A percentile compares a stretch with the other conserved stretches of the same genome.
Conservation (phyloP, 2,888 invertebrate species). For the Thymelicus sylvestris region DNA sequence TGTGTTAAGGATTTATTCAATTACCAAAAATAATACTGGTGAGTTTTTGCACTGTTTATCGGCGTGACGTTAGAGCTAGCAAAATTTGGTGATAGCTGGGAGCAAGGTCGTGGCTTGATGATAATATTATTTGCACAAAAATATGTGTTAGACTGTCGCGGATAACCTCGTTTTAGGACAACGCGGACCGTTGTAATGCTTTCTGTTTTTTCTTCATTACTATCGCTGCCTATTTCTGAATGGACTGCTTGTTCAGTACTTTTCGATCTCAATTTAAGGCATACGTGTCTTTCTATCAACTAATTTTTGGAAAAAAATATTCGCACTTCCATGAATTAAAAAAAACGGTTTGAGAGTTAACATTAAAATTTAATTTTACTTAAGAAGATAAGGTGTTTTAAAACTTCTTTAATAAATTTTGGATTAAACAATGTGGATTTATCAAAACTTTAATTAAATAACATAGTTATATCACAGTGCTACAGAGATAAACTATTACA, state of each 20-base stretch:
- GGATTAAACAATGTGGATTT: no score
- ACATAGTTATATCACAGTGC: background rate
- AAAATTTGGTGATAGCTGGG: slow-evolving; percentile 80
- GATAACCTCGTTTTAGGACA: slow-evolving; percentile 82
- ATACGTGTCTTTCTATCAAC: no score
- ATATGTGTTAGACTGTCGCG: slow-evolving; percentile 77
- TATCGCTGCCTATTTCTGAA: slow-evolving; percentile 30
- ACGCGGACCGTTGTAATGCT: slow-evolving; percentile 62
- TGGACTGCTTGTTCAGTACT: background rate
- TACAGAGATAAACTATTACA: background rate
- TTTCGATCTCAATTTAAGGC: background rate
- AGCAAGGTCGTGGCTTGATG: slow-evolving; percentile 79
- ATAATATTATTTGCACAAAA: slow-evolving; percentile 84
- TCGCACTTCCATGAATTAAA: no score
- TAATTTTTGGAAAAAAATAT: no score
- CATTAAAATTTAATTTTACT: no score
- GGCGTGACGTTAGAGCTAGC: slow-evolving; percentile 72
- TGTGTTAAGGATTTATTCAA: slow-evolving; percentile 44
- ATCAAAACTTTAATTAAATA: no score
- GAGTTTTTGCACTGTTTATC: slow-evolving; percentile 58
- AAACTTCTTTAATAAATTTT: no score
- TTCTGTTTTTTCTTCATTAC: slow-evolving; percentile 41
- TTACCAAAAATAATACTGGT: slow-evolving; percentile 45
- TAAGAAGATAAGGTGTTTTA: no score
- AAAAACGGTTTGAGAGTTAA: no score